Conservation (phyloP, 2,888 invertebrate species). For the Rotaria magnacalcarata region DNA sequence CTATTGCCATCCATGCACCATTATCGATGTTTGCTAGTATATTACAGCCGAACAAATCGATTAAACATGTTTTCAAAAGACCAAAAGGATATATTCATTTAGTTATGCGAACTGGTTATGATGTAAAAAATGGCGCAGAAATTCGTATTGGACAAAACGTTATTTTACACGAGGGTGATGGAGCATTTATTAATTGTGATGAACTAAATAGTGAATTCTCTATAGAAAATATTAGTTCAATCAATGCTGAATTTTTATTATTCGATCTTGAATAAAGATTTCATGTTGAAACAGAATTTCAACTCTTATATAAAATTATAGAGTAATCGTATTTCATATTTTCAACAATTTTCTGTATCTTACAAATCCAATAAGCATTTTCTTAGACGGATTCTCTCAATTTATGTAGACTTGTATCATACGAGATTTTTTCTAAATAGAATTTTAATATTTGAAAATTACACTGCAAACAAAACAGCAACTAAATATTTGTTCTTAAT, state of each 20-base stretch:
- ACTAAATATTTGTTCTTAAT: no score
- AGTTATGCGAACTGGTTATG: conserved; percentile 5
- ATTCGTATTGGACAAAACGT: neutral
- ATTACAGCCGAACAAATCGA: neutral
- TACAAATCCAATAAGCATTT: no score
- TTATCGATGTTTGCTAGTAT: conserved; percentile 28
- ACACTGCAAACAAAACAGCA: no score
- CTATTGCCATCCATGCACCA: conserved; percentile 1
- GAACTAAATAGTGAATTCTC: neutral
- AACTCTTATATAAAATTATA: no score
- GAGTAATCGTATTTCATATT: no score
- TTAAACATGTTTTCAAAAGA: neutral
- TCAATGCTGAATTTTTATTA: conserved; percentile 19
- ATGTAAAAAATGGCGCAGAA: neutral
- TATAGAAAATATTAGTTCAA: neutral
- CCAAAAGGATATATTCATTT: conserved; percentile 30
- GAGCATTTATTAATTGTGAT: conserved; percentile 4
- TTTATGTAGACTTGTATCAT: no score
- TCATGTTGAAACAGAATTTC: no score
- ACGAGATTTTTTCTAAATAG: no score
- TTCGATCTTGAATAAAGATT: conserved; percentile 2
- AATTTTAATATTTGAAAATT: no score
- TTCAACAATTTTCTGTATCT: no score
- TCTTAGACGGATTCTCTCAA: no score
- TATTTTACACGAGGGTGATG: neutral